phyloP scores from a whole-genome alignment of 2,797 vertebrate species.

The Ciconia nigra region DNA sequence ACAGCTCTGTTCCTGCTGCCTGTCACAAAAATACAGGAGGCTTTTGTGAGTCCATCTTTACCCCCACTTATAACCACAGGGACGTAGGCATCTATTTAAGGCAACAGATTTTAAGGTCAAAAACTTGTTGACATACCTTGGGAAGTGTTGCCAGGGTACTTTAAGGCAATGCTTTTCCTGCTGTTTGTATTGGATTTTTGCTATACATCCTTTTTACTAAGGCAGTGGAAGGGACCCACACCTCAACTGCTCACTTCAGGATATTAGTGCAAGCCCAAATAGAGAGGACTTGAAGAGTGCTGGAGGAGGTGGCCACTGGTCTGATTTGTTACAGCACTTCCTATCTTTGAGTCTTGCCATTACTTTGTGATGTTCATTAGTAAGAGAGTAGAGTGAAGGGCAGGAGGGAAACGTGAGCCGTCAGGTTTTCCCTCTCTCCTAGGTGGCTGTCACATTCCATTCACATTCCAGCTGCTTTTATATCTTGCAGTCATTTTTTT shows the following conservation, averaged over 20 bases:
- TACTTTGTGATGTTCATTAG: background rate
- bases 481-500: background rate
- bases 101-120: background rate
- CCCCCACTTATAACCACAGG: background rate
- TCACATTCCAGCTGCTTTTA: background rate
- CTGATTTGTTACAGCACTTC: background rate
- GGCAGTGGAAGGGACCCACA: background rate
- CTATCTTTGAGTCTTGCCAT: background rate
- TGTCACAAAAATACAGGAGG: background rate
- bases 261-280: accelerated
- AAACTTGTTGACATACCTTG: background rate
- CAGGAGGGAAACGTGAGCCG: background rate
- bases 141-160: background rate
- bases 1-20: background rate
- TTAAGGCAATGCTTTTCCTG: background rate
- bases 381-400: background rate
- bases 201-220: background rate
- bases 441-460: background rate
- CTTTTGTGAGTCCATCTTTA: background rate
- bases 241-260: background rate
- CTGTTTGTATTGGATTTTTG: background rate
- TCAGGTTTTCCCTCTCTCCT: background rate
- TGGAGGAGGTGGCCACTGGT: background rate
- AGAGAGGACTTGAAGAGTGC: background rate
- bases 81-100: background rate